Percentiles rank a stretch among this genome's conserved stretches.
phyloP scores from a whole-genome alignment of 2,113 vertebrate species.

The Pogona vitticeps region DNA sequence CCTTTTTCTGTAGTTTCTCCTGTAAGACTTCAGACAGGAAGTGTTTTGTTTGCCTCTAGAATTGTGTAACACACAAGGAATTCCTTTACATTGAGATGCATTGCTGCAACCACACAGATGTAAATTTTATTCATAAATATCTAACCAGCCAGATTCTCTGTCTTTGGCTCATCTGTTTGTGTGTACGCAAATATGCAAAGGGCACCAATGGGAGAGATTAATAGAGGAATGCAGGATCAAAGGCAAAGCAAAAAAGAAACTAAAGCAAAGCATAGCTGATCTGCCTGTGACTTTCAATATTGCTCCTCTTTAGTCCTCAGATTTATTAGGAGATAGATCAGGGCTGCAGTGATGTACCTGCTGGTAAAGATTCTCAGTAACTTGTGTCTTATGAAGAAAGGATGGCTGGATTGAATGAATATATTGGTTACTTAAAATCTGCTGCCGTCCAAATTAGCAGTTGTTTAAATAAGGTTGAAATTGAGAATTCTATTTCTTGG shows the following conservation, averaged over 20 bases:
- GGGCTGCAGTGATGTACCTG: background rate
- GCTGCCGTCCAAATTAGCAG: slow-evolving; percentile 32
- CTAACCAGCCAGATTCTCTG: background rate
- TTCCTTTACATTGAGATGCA: background rate
- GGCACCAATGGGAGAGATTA: background rate
- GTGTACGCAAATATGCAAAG: background rate
- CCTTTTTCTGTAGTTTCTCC: background rate
- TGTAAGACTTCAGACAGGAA: background rate
- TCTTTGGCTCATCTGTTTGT: background rate
- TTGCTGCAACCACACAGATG: background rate
- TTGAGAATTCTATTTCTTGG: slow-evolving; percentile 16
- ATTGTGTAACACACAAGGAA: background rate
- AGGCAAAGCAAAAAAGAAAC: background rate
- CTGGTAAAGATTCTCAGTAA: background rate
- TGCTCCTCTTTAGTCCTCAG: background rate
- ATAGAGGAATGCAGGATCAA: background rate
- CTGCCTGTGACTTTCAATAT: background rate
- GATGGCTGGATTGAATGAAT: slow-evolving; percentile 7
- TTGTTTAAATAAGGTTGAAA: slow-evolving; percentile 46
- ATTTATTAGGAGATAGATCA: background rate
- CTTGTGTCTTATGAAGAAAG: background rate
- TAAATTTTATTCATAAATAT: background rate
- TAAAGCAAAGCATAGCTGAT: background rate
- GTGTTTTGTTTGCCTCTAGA: too few species aligned
- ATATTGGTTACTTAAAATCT: slow-evolving; percentile 1